Evolutionary conservation across 2,113 vertebrate species (phyloP), one percentile per base, ranked within the genome.

Genomic region (Oryzias javanicus): DNA sequence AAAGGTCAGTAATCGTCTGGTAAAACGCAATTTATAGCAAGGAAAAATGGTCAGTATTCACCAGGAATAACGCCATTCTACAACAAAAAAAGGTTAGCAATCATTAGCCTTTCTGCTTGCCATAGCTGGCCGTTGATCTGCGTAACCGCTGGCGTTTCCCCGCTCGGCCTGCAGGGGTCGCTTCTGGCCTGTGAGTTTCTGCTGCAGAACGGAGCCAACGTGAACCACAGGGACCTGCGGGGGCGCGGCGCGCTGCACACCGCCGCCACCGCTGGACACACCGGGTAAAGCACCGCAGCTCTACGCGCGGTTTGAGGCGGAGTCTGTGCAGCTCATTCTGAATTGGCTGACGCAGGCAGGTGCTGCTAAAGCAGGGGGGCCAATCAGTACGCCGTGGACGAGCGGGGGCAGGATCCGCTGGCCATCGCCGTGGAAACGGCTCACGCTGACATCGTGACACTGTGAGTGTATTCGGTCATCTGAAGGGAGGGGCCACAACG

Each of bases 361-460:
- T 92, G 58, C 82, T 93, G 56, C 60, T 93, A 64, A 92, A 90
- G 82, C n/a, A 85, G 87, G 76, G 89, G 91, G 85, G 92, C 92
- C 82, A 93, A 92, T 88, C 92, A 93, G 80, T 93, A 93, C 18
- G 90, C 92, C 3, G 92, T 67, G 3, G 92, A 93, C 7, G 92
- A 93, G 85, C 72, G 72, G 0, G 92, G 92, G 17, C 88, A 89
- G 67, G 92, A 93, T 75, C 87, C 92, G 0, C 45, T 93, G 51
- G 89, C 89, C 68, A 92, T 92, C 42, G 92, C 92, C 41, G 44
- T 93, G 75, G 90, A 91, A 68, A 90, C 86, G 0, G 90, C 91
- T 19, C 72, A 93, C 3, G 91, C 92, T 0, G 92, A 93, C 84
- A 93, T 93, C 7, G 91, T 93, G 40, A 93, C 92, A 0, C 77